Conservation (phyloP, 2,888 invertebrate species). For the Nemotelus nigrinus region DNA sequence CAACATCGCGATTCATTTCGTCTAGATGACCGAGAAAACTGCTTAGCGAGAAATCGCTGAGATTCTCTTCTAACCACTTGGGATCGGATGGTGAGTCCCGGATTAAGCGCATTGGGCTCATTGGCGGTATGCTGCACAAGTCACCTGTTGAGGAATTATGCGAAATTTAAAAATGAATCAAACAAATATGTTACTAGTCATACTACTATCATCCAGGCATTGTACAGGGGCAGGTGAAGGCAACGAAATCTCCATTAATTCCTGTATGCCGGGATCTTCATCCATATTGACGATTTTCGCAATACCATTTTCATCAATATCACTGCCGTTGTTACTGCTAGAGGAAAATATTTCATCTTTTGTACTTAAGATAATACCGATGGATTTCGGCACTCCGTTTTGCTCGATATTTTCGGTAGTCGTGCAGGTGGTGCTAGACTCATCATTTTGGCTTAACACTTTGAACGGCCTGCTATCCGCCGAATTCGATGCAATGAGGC, state of each 20-base stretch:
- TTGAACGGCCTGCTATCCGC: conserved; percentile 16
- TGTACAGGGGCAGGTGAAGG: conserved; percentile 48
- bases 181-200: not conserved
- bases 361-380: not conserved
- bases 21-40: conserved; percentile 86
- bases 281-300: conserved; percentile 30
- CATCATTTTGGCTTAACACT: conserved; percentile 5
- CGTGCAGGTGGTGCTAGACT: not conserved
- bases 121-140: conserved; percentile 61
- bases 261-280: conserved; percentile 49
- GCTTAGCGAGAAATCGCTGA: conserved; percentile 86
- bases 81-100: conserved; percentile 67
- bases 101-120: conserved; percentile 75
- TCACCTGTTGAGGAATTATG: conserved; percentile 52
- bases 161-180: not conserved
- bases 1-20: conserved; percentile 64
- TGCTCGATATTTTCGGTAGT: not conserved
- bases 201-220: conserved; percentile 41
- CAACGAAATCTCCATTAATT: conserved; percentile 51
- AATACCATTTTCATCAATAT: conserved; percentile 10
- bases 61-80: conserved; percentile 68
- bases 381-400: not conserved
- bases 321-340: not conserved
- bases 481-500: not conserved
- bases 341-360: conserved; percentile 16